phyloP scores from a whole-genome alignment of 2,113 vertebrate species.

The Chloropsis cyanopogon region DNA sequence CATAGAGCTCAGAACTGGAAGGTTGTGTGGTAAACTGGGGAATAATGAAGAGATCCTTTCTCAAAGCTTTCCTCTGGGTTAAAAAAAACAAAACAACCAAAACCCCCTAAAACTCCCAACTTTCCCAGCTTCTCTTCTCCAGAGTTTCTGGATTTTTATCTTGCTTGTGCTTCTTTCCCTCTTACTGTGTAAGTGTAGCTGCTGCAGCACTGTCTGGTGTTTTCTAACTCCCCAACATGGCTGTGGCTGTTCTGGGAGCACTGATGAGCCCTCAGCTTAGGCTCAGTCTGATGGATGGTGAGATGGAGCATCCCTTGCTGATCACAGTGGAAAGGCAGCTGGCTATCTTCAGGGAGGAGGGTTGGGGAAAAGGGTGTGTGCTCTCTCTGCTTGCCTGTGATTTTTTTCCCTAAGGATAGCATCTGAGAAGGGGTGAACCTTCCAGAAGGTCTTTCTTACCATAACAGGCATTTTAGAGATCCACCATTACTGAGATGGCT shows the following conservation, averaged over 20 bases:
- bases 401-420: not conserved
- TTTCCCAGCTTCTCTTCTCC: not conserved
- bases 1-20: not conserved
- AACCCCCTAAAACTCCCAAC: not conserved
- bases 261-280: not conserved
- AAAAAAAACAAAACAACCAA: not conserved
- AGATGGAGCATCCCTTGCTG: not conserved
- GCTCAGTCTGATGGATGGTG: not conserved
- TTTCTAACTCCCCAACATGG: accelerated
- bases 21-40: not conserved
- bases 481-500: not conserved
- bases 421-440: not conserved
- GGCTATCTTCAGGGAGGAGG: not conserved
- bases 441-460: not conserved
- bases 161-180: not conserved
- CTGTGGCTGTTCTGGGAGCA: not conserved
- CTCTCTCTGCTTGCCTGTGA: not conserved
- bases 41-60: not conserved
- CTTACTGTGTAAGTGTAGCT: not conserved
- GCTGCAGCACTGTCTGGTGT: not conserved
- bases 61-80: not conserved
- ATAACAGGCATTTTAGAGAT: not conserved
- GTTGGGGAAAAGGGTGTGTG: not conserved
- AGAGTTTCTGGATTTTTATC: not conserved
- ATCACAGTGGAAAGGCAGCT: not conserved